Percentiles rank a stretch among this genome's conserved stretches.
phyloP scores from a whole-genome alignment of 1,140 invertebrate species.

The Pinna nobilis region DNA sequence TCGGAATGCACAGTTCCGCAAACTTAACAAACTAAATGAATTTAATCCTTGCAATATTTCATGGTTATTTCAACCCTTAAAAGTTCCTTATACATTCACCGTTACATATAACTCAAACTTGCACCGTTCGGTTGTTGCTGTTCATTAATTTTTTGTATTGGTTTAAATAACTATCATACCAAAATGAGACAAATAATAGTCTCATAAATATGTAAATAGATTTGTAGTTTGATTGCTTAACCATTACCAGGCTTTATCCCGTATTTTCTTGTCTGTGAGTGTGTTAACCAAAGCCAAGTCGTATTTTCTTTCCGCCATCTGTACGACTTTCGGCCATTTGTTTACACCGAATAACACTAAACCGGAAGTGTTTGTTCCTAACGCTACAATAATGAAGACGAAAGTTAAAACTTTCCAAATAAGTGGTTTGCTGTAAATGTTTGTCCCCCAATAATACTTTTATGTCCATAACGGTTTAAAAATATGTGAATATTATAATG shows the following conservation, averaged over 20 bases:
- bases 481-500: not conserved
- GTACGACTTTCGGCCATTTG: conserved; percentile 30
- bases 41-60: not conserved
- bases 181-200: not conserved
- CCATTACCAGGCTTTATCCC: conserved; percentile 64
- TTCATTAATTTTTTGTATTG: not conserved
- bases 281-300: conserved; percentile 64
- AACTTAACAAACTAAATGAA: not conserved
- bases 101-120: not conserved
- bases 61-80: not conserved
- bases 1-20: no score
- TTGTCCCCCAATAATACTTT: no score
- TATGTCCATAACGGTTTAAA: not conserved
- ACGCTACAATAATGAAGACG: not conserved
- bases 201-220: not conserved
- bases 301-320: conserved; percentile 67
- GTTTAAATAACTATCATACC: not conserved
- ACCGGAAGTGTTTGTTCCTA: conserved; percentile 20
- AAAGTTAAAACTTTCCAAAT: not conserved
- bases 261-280: conserved; percentile 62
- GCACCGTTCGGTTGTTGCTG: not conserved
- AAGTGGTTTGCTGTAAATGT: not conserved
- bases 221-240: not conserved
- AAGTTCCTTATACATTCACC: not conserved
- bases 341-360: conserved; percentile 26